phyloP scores from a whole-genome alignment of 2,113 vertebrate species.

The Toxostoma redivivum region DNA sequence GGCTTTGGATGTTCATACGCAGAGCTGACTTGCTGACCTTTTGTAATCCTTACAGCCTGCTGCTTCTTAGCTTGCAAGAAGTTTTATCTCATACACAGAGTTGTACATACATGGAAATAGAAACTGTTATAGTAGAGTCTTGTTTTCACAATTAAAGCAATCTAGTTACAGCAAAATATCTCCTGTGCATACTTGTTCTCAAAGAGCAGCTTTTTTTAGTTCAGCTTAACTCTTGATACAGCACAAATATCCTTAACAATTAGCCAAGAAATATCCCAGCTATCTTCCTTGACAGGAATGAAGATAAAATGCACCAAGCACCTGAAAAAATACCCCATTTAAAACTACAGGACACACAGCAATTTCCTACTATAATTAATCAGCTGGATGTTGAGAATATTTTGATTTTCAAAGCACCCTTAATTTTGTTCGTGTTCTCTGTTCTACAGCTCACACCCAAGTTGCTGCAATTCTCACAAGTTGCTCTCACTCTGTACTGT shows the following conservation, averaged over 20 bases:
- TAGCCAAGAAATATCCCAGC: not conserved
- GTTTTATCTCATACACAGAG: not conserved
- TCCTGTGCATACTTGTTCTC: not conserved
- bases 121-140: not conserved
- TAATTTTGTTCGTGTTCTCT: not conserved
- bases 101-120: not conserved
- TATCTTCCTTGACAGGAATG: not conserved
- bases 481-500: not conserved
- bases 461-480: not conserved
- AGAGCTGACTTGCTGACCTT: not conserved
- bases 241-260: not conserved
- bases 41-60: not conserved
- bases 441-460: not conserved
- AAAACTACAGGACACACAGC: not conserved
- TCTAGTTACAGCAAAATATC: not conserved
- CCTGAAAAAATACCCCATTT: not conserved
- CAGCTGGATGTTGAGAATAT: not conserved
- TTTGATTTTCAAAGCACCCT: not conserved
- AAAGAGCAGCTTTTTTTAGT: not conserved
- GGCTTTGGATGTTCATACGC: not conserved
- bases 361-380: not conserved
- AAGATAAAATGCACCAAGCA: not conserved
- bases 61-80: not conserved
- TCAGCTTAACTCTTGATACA: not conserved
- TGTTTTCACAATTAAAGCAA: not conserved